Base-by-base conservation (phyloP, 1,140 invertebrate genomes). In the Hylaeus volcanicus region DNA sequence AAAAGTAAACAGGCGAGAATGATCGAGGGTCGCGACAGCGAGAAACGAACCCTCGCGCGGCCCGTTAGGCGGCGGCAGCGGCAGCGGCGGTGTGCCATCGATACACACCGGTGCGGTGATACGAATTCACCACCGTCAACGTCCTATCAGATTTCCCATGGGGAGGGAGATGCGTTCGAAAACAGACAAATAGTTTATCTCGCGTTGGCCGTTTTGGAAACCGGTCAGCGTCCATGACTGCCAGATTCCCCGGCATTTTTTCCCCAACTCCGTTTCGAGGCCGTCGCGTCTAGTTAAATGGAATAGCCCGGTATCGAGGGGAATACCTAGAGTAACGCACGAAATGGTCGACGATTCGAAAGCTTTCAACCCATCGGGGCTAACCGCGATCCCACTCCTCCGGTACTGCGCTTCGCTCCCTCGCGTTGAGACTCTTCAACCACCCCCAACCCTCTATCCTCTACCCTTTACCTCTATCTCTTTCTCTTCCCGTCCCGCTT, bases 301-400 rank as follows among this genome's bases (percentile, higher is more conserved):
- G 85, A 86, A 86, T 83, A 86, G 84, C 69, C 61, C 61, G 84
- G 58, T 86, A 75, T 72, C 71, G 64, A 65, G 61, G 65, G 80
- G 39, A 60, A 60, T 83, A 76, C 60, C 80, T 78, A 58, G 26
- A 78, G 68, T 63, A 58, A 79, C 75, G 53, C 68, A 72, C 51
- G 71, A 82, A 86, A 75, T 83, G 72, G 76, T 74, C 55, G 80
- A 26, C 83, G 63, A 77, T 79, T 79, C 71, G 75, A 79, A 74
- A 85, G 84, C 85, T 86, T 86, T 86, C 85, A 86, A 79, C 72
- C 79, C 68, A 73, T 45, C 55, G 53, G 41, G 41, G 74, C 48
- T 69, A 81, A 81, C 74, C 79, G 61, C 79, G 79, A 78, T 70
- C 48, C 58, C 53, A 55, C 79, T 68, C 55, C 53, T 70, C 39